phyloP scores from a whole-genome alignment of 2,113 vertebrate genomes.

The Otolemur garnettii region DNA sequence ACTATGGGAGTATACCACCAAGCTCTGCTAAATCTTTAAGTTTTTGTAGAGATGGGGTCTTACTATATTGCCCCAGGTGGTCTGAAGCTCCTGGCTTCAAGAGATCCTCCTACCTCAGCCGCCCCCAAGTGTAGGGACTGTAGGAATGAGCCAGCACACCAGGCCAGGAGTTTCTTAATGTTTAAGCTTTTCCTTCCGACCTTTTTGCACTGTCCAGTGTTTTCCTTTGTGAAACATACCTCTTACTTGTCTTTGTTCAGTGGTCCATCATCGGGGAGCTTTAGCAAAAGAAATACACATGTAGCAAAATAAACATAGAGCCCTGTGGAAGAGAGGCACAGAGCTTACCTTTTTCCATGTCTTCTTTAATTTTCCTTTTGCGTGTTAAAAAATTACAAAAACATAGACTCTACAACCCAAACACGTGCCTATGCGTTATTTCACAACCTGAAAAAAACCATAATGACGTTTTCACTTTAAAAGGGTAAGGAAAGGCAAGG shows the following conservation, averaged over 20 bases:
- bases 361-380: neutral
- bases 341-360: neutral
- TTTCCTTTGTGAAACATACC: neutral
- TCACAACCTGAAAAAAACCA: neutral
- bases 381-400: neutral
- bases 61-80: too few species aligned
- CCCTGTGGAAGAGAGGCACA: neutral
- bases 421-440: neutral
- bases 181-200: neutral
- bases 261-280: neutral
- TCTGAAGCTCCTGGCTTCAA: too few species aligned
- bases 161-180: too few species aligned
- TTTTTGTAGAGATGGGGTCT: too few species aligned
- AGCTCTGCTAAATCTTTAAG: too few species aligned
- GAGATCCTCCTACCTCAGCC: too few species aligned
- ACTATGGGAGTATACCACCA: too few species aligned
- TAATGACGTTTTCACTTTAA: neutral
- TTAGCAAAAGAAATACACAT: neutral
- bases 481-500: neutral
- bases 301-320: too few species aligned
- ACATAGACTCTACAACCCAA: too few species aligned
- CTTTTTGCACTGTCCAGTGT: neutral
- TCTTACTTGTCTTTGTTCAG: neutral
- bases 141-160: too few species aligned
- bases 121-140: too few species aligned